phyloP scores from a whole-genome alignment of 2,113 vertebrate genomes.

The Galemys pyrenaicus region DNA sequence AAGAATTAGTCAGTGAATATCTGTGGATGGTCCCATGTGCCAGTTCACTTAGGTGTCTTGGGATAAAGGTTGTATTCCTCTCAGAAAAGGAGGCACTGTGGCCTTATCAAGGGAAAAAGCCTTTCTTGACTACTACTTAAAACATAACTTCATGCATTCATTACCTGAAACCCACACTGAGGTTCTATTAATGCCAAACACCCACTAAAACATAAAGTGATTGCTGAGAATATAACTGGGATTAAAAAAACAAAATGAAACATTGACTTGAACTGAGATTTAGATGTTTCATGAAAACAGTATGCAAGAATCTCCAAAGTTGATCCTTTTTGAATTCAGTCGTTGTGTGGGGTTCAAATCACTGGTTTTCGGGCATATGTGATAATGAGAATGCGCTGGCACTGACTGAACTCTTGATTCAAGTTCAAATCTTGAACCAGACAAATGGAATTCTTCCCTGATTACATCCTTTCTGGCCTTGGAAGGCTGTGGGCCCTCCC shows the following conservation, averaged over 20 bases:
- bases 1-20: background rate
- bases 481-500: background rate
- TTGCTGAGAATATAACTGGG: background rate
- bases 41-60: background rate
- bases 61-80: background rate
- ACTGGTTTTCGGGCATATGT: background rate
- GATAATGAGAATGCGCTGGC: background rate
- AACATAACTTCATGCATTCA: background rate
- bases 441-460: background rate
- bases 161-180: background rate
- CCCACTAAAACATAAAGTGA: background rate
- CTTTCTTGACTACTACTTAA: background rate
- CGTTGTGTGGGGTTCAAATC: background rate
- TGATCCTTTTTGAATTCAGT: background rate
- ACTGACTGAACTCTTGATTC: background rate
- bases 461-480: background rate
- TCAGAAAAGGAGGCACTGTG: background rate
- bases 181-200: background rate
- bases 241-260: background rate
- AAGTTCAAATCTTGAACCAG: background rate
- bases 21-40: background rate
- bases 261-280: background rate
- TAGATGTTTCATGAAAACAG: background rate
- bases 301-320: background rate
- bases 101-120: background rate